Conservation (phyloP, 2,888 invertebrate species). For the Theodoxus fluviatilis region DNA sequence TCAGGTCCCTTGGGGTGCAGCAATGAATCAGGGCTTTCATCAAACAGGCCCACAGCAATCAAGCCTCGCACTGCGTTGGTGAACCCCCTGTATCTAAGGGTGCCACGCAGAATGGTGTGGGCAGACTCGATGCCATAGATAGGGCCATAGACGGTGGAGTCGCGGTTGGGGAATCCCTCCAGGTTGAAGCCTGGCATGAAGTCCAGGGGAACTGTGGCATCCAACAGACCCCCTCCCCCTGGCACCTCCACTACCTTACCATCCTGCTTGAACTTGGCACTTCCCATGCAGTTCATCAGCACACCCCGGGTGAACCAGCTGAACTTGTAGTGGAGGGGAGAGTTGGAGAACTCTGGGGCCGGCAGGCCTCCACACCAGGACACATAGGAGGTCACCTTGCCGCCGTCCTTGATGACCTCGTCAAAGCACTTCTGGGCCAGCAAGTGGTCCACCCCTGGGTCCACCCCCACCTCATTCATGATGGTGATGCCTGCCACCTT, state of each 20-base stretch:
- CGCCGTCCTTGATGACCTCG: conserved; percentile 82
- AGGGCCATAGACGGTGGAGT: conserved; percentile 86
- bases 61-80: conserved; percentile 86
- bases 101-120: conserved; percentile 89
- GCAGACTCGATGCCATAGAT: conserved; percentile 85
- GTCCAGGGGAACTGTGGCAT: conserved; percentile 78
- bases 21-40: conserved; percentile 83
- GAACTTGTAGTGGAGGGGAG: conserved; percentile 70
- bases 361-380: conserved; percentile 98
- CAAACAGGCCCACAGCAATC: conserved; percentile 86
- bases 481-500: conserved; percentile 88
- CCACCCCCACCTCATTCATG: conserved; percentile 95
- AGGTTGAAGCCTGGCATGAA: conserved; percentile 96
- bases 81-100: conserved; percentile 91
- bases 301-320: conserved; percentile 97
- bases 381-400: conserved; percentile 87
- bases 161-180: conserved; percentile 96
- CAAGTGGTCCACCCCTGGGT: conserved; percentile 98
- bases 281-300: conserved; percentile 85
- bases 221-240: conserved; percentile 88
- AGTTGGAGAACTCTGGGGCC: conserved; percentile 94
- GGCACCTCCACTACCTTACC: conserved; percentile 88
- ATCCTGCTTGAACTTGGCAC: conserved; percentile 84
- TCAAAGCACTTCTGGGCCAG: conserved; percentile 97
- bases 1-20: conserved; percentile 94